Evolutionary conservation across 2,888 invertebrate genomes (phyloP).

Genomic region (Amiota communis): DNA sequence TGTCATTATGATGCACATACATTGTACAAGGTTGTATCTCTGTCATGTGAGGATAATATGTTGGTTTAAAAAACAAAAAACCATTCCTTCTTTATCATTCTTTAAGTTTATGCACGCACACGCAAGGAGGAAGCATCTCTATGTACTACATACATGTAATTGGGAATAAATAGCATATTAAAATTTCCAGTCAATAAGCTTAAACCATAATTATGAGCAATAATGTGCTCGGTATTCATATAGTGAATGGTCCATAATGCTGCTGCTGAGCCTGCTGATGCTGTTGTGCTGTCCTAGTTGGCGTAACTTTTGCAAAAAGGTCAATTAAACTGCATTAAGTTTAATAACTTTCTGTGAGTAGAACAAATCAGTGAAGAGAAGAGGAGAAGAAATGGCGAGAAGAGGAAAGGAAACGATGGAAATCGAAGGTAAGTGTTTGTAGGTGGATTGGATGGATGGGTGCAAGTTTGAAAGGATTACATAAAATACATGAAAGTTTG

Average conservation of each 20-base stretch:
- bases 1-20: no score
- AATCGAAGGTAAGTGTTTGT: no score
- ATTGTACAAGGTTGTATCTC: no score
- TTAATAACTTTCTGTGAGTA: constrained; percentile 54
- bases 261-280: constrained; percentile 18
- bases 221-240: constrained; percentile 44
- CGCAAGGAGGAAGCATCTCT: neutral
- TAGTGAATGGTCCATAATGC: neutral
- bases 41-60: no score
- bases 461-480: no score
- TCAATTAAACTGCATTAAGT: constrained; percentile 66
- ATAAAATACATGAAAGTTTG: no score
- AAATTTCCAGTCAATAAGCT: constrained; percentile 66
- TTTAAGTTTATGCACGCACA: neutral
- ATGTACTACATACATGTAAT: constrained; percentile 46
- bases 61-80: no score
- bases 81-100: no score
- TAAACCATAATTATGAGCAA: constrained; percentile 66
- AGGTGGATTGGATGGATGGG: no score
- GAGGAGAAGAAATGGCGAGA: no score
- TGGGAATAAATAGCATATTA: constrained; percentile 67
- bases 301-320: constrained; percentile 59
- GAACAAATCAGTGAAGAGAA: neutral
- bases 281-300: constrained; percentile 48
- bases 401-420: no score